Conservation (phyloP, 1,140 invertebrate genomes). For the Drosophila nebulosa region DNA sequence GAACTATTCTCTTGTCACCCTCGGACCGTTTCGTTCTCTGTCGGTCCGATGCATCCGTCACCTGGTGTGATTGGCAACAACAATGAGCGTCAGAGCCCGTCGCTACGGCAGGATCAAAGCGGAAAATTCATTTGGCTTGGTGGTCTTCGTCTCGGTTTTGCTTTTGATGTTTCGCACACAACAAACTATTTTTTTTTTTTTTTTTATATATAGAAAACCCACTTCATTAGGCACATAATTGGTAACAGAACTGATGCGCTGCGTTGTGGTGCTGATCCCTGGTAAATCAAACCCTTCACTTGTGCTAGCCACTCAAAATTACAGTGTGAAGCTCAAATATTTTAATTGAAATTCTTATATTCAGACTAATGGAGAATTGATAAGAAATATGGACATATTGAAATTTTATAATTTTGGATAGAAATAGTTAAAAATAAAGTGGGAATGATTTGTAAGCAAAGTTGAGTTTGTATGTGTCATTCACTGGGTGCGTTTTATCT, state of each 20-base stretch:
- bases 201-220: conserved; percentile 36
- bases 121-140: conserved; percentile 79
- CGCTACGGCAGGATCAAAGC: conserved; percentile 79
- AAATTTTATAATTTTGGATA: too few species aligned
- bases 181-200: conserved; percentile 26
- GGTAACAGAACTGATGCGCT: conserved; percentile 3
- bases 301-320: too few species aligned
- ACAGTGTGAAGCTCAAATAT: too few species aligned
- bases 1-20: conserved; percentile 74
- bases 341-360: too few species aligned
- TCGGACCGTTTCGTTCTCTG: conserved; percentile 17
- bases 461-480: too few species aligned
- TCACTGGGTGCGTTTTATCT: too few species aligned
- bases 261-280: not conserved
- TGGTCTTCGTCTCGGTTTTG: conserved; percentile 70
- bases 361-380: too few species aligned
- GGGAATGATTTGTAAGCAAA: too few species aligned
- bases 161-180: conserved; percentile 61
- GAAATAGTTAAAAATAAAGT: too few species aligned
- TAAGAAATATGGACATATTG: too few species aligned
- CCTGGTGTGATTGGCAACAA: conserved; percentile 69
- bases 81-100: conserved; percentile 41
- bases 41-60: conserved; percentile 69
- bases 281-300: too few species aligned
- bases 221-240: conserved; percentile 46